phyloP scores from a whole-genome alignment of 2,888 invertebrate species.

The Temnothorax unifasciatus region DNA sequence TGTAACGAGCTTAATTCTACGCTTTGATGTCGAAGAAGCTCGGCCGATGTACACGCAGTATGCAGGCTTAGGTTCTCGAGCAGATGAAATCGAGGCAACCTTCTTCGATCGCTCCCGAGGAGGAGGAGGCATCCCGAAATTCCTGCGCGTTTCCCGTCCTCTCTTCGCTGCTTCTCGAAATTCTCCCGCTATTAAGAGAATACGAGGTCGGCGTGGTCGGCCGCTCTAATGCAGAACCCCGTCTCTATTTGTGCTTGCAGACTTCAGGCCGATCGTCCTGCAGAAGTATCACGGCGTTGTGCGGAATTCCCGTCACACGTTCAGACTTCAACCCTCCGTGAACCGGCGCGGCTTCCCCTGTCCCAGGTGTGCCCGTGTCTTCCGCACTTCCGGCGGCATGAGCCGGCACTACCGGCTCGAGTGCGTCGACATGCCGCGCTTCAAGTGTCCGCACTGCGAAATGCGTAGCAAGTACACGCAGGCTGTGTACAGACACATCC shows the following conservation, averaged over 20 bases:
- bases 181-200: background rate
- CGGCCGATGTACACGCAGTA: background rate
- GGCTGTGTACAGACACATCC: constrained; percentile 78
- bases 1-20: background rate
- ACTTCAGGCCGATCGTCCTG: constrained; percentile 72
- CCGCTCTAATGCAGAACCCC: constrained; percentile 61
- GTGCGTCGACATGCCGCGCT: constrained; percentile 80
- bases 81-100: constrained; percentile 3
- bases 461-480: constrained; percentile 80
- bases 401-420: constrained; percentile 79
- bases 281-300: constrained; percentile 68
- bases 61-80: background rate
- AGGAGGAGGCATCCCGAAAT: constrained; percentile 5
- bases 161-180: constrained; percentile 25
- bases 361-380: constrained; percentile 78
- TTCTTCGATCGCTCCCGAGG: constrained; percentile 16
- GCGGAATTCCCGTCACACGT: constrained; percentile 65
- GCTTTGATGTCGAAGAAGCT: background rate
- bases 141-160: constrained; percentile 4
- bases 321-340: constrained; percentile 60
- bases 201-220: constrained; percentile 34
- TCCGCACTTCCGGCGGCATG: constrained; percentile 78
- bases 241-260: constrained; percentile 78
- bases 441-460: constrained; percentile 81
- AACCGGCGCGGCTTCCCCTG: constrained; percentile 76